Evolutionary conservation across 1,140 invertebrate genomes (phyloP).

Genomic region (Leptinotarsa texana): DNA sequence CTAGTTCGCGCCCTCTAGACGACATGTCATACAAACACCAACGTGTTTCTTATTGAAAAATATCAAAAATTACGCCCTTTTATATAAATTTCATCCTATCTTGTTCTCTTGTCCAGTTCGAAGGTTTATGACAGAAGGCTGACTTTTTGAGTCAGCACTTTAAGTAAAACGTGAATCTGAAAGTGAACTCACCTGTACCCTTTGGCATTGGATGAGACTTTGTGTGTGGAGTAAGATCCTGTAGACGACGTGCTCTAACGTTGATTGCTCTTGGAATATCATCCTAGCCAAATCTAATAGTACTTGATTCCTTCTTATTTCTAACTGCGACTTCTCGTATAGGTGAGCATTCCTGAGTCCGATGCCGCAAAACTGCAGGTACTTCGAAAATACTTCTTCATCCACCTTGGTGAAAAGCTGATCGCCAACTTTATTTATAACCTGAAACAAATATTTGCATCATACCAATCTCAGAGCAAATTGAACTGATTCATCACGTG

Average conservation of each 20-base stretch:
- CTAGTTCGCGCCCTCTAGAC: too few relatives aligned
- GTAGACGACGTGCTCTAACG: slow-evolving; percentile 92
- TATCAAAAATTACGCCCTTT: too few relatives aligned
- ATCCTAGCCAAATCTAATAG: slow-evolving; percentile 90
- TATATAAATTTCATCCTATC: too few relatives aligned
- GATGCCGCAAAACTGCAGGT: slow-evolving; percentile 95
- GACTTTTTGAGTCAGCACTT: too few relatives aligned
- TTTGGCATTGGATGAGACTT: slow-evolving; percentile 90
- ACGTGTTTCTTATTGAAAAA: too few relatives aligned
- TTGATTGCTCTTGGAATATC: slow-evolving; percentile 97
- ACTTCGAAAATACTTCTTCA: slow-evolving; percentile 89
- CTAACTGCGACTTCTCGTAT: slow-evolving; percentile 90
- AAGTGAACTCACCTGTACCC: slow-evolving; percentile 73
- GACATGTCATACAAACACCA: too few relatives aligned
- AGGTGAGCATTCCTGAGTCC: slow-evolving; percentile 91
- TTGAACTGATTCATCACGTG: too few relatives aligned
- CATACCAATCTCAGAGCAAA: too few relatives aligned
- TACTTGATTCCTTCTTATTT: slow-evolving; percentile 94
- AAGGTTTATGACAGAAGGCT: too few relatives aligned
- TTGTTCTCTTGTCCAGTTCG: too few relatives aligned
- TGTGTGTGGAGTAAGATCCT: slow-evolving; percentile 94
- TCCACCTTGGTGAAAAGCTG: slow-evolving; percentile 80
- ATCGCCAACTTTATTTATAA: slow-evolving; percentile 91
- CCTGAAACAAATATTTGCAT: slow-evolving; percentile 58
- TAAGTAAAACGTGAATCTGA: too few relatives aligned